Conservation (phyloP, 1,140 invertebrate genomes). For the Amphibalanus amphitrite region DNA sequence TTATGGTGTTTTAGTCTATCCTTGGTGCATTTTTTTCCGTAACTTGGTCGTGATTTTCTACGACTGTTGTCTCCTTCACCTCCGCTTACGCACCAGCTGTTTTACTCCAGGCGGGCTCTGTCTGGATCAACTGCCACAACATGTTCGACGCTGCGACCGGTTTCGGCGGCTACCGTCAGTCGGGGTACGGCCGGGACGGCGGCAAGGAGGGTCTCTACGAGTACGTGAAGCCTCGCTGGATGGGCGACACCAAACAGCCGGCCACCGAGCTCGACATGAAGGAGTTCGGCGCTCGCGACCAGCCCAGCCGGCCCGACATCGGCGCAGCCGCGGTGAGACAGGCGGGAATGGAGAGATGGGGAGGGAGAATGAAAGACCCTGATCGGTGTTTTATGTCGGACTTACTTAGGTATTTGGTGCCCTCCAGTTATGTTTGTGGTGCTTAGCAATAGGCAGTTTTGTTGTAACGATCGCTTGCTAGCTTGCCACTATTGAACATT, state of each 20-base stretch:
- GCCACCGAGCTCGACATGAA: constrained; percentile 14
- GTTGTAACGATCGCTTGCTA: too few relatives aligned
- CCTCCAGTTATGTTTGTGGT: too few relatives aligned
- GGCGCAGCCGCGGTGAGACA: not conserved
- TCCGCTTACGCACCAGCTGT: too few relatives aligned
- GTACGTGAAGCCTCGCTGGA: constrained; percentile 20
- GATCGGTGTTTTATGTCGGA: too few relatives aligned
- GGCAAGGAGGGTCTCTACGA: constrained; percentile 24
- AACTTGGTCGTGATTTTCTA: too few relatives aligned
- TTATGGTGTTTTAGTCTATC: too few relatives aligned
- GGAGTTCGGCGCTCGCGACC: constrained; percentile 17
- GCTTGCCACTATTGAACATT: too few relatives aligned
- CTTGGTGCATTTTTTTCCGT: too few relatives aligned
- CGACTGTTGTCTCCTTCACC: too few relatives aligned
- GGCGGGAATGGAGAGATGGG: not conserved
- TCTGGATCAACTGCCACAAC: constrained; percentile 41
- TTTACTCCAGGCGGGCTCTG: constrained; percentile 28
- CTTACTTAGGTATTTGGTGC: too few relatives aligned
- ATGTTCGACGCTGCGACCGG: constrained; percentile 32
- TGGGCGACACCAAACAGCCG: constrained; percentile 6
- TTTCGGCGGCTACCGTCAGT: constrained; percentile 33
- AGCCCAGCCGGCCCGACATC: constrained; percentile 11
- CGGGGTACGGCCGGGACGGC: constrained; percentile 29
- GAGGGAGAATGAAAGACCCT: too few relatives aligned
- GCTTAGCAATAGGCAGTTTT: too few relatives aligned